Conservation (phyloP, 2,888 invertebrate genomes). For the Drosophila siamana region DNA sequence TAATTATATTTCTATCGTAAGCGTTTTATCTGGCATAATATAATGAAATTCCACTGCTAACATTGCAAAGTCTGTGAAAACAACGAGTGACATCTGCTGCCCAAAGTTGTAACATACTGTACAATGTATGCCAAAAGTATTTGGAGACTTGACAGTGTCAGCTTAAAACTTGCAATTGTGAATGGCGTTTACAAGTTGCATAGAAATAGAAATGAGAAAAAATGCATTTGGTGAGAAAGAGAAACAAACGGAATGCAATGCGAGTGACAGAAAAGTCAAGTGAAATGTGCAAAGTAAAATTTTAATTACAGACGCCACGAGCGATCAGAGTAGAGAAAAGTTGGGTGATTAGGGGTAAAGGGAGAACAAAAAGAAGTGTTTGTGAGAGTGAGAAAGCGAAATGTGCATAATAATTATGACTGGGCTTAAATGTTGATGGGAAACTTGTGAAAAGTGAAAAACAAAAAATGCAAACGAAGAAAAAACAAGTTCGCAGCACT, state of each 20-base stretch:
- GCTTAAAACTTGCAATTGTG: conserved; percentile 13
- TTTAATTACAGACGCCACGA: conserved; percentile 53
- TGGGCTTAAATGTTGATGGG: conserved; percentile 60
- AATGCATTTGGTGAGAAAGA: conserved; percentile 11
- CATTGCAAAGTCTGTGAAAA: background rate
- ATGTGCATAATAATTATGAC: conserved; percentile 73
- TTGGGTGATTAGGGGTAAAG: background rate
- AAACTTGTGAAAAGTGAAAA: conserved; percentile 63
- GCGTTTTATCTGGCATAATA: background rate
- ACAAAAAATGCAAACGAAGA: conserved; percentile 16
- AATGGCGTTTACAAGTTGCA: conserved; percentile 8
- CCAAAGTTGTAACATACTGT: background rate
- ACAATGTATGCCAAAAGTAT: conserved; percentile 4
- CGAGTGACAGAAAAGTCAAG: conserved; percentile 45
- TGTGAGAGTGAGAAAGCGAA: conserved; percentile 57
- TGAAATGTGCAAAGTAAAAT: conserved; percentile 63
- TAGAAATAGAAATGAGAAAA: conserved; percentile 16
- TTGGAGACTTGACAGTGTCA: background rate
- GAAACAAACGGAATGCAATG: conserved; percentile 19
- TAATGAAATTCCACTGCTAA: background rate
- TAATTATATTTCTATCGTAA: background rate
- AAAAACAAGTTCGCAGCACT: conserved; percentile 35
- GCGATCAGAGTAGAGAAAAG: background rate
- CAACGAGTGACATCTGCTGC: background rate
- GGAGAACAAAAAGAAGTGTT: conserved; percentile 41